Evolutionary conservation across 2,797 vertebrate species (phyloP), one percentile per base, ranked within the genome.

Genomic region (Thamnophis elegans): DNA sequence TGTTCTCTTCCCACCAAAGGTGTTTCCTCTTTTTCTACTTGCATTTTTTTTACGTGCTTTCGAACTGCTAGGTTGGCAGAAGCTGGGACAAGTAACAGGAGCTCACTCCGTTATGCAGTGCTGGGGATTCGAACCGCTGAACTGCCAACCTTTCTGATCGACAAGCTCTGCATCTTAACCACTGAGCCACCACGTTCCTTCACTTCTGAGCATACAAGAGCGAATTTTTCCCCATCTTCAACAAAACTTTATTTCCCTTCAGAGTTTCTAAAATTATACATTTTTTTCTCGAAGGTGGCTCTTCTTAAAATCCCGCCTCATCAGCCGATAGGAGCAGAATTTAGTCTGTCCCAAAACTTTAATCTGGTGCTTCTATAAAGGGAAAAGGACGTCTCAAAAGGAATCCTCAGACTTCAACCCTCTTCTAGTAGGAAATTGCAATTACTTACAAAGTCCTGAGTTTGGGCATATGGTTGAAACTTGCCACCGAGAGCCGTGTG

Each of bases 381-480:
- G 2, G 87, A 59, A 62, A 55, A 2, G 1, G 20, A 62, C 10
- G 42, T 16, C 32, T 36, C 22, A 26, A 90, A 16, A 89, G 18
- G 22, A 68, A n/a, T 11, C 56, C 25, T 25, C 28, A 16, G 18
- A 56, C 0, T 25, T n/a, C 10, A 5, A n/a, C 53, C 68, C 4
- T 4, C 87, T 51, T 62, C 89, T 36, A 92, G 6, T 36, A 90
- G 68, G 36, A 78, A 28, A 90, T 3, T 10, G 36, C 58, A 89
- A 94, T 88, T 97, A 99, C 99, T 99, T 97, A 99, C 99, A 99
- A 99, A 94, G 99, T 99, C 96, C 99, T 98, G 96, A 99, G 99
- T 96, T 99, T 99, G 58, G 99, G 99, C 99, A 99, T 99, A 95
- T 99, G 99, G 98, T 99, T 99, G 98, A 99, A 99, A 97, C 99